phyloP scores from a whole-genome alignment of 2,113 vertebrate genomes.

The Notiomystis cincta region DNA sequence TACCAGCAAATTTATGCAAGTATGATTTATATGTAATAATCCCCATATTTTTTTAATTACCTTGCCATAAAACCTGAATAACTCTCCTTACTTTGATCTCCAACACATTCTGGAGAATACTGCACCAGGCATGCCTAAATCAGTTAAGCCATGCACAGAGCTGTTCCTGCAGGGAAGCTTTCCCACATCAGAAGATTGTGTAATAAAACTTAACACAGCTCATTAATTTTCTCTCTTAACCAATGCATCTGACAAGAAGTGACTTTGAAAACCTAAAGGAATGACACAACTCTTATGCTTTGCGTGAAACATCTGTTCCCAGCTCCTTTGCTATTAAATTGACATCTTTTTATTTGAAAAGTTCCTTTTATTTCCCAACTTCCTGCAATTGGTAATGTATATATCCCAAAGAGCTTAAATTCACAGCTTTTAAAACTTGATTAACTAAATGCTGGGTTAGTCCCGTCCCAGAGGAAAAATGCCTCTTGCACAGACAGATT shows the following conservation, averaged over 20 bases:
- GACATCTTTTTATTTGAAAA: conserved; percentile 83
- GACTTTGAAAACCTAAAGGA: conserved; percentile 78
- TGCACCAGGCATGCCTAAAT: conserved; percentile 66
- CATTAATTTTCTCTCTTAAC: conserved; percentile 82
- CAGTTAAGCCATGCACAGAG: conserved; percentile 63
- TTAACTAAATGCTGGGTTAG: conserved; percentile 51
- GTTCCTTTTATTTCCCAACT: conserved; percentile 78
- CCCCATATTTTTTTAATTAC: conserved; percentile 74
- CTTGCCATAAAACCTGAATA: conserved; percentile 70
- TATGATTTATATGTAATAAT: conserved; percentile 64
- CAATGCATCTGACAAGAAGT: conserved; percentile 81
- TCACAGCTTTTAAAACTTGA: conserved; percentile 65
- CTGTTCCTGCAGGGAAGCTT: conserved; percentile 61
- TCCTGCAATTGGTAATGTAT: conserved; percentile 76
- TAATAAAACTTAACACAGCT: conserved; percentile 81
- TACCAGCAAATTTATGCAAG: conserved; percentile 69
- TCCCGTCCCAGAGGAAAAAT: conserved; percentile 46
- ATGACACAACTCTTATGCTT: conserved; percentile 68
- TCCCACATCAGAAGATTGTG: conserved; percentile 77
- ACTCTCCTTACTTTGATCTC: conserved; percentile 73
- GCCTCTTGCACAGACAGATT: background rate
- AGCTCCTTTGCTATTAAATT: conserved; percentile 77
- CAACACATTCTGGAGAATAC: conserved; percentile 65
- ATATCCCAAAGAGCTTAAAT: conserved; percentile 69
- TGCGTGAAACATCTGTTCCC: conserved; percentile 79